phyloP scores from a whole-genome alignment of 1,140 invertebrate genomes.

The Diorhabda sublineata region DNA sequence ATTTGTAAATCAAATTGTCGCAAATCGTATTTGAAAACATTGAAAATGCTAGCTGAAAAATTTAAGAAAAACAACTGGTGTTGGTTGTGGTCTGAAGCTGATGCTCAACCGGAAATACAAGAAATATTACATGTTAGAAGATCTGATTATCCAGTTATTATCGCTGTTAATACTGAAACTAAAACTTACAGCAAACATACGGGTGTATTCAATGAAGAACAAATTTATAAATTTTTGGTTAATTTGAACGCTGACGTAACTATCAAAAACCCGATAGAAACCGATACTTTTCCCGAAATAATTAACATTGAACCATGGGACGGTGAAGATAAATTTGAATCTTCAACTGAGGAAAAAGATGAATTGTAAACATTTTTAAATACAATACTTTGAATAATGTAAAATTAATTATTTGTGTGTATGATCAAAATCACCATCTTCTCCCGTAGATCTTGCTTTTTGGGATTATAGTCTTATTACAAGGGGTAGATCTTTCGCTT shows the following conservation, averaged over 20 bases:
- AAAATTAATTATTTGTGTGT: too few relatives aligned
- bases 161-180: slow-evolving; percentile 91
- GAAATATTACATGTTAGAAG: slow-evolving; percentile 86
- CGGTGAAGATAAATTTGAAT: neutral
- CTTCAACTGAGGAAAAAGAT: neutral
- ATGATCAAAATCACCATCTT: too few relatives aligned
- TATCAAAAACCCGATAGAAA: neutral
- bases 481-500: too few relatives aligned
- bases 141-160: slow-evolving; percentile 87
- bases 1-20: slow-evolving; percentile 93
- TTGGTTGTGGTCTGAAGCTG: slow-evolving; percentile 77
- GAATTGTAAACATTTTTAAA: neutral
- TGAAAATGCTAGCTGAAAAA: slow-evolving; percentile 77
- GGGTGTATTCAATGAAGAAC: slow-evolving; percentile 90
- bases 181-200: slow-evolving; percentile 90
- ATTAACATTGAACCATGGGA: slow-evolving; percentile 1
- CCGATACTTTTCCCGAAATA: neutral
- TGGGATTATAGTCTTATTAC: too few relatives aligned
- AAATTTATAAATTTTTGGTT: slow-evolving; percentile 58
- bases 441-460: too few relatives aligned
- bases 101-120: slow-evolving; percentile 77
- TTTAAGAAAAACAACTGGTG: slow-evolving; percentile 95
- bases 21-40: slow-evolving; percentile 75
- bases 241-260: neutral
- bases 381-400: too few relatives aligned